A percentile compares a stretch with the other conserved stretches of the same genome.
Evolutionary conservation across 2,113 vertebrate species (phyloP).

Genomic region (Osmerus eperlanus): DNA sequence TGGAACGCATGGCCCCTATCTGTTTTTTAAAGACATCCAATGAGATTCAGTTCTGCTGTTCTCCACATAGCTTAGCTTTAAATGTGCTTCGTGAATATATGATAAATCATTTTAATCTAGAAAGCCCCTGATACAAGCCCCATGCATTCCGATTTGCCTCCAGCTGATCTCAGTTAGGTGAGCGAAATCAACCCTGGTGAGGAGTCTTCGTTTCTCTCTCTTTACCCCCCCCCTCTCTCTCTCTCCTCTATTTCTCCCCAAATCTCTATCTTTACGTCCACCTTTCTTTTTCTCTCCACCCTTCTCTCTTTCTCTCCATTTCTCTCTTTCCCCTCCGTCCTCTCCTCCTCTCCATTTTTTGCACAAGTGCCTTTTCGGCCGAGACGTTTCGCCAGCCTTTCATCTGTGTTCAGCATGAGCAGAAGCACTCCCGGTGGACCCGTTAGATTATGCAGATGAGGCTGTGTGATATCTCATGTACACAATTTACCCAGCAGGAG

Average conservation of each 20-base stretch:
- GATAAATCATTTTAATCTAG: neutral
- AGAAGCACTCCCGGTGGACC: neutral
- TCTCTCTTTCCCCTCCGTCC: neutral
- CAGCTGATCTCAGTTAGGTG: conserved; percentile 18
- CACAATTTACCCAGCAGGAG: conserved; percentile 2
- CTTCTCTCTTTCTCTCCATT: neutral
- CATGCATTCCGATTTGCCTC: conserved; percentile 10
- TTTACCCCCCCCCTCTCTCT: neutral
- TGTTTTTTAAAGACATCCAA: neutral
- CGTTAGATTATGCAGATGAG: conserved; percentile 2
- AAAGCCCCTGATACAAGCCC: neutral
- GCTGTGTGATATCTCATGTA: conserved; percentile 1
- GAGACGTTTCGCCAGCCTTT: conserved; percentile 3
- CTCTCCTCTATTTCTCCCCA: neutral
- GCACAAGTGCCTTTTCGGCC: conserved; percentile 17
- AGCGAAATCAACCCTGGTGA: conserved; percentile 12
- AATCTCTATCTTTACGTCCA: neutral
- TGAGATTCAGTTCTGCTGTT: neutral
- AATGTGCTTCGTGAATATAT: neutral
- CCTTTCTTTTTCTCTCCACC: neutral
- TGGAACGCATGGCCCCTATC: neutral
- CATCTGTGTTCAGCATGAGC: conserved; percentile 10
- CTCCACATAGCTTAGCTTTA: neutral
- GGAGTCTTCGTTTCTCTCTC: neutral
- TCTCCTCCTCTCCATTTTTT: conserved; percentile 10